Evolutionary conservation across 2,888 invertebrate genomes (phyloP).

Genomic region (Acleris sparsana): DNA sequence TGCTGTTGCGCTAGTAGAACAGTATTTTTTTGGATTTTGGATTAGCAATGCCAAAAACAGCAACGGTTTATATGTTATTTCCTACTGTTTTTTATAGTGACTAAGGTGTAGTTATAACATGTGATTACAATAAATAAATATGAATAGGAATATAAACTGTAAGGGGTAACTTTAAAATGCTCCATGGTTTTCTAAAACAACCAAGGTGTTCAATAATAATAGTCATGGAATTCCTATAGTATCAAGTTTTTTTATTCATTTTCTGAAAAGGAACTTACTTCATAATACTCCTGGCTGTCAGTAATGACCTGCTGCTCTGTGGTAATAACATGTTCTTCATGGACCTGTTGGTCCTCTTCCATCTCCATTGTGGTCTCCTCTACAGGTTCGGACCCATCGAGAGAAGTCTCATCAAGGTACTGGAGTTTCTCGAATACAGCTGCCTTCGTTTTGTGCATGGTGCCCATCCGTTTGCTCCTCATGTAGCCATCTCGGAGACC

Average conservation of each 20-base stretch:
- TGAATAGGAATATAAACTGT: too few species aligned
- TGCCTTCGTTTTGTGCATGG: constrained; percentile 64
- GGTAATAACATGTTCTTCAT: constrained; percentile 42
- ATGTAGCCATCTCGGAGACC: constrained; percentile 81
- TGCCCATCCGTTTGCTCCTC: constrained; percentile 72
- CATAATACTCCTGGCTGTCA: constrained; percentile 77
- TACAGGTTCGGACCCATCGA: constrained; percentile 48
- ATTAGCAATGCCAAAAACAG: too few species aligned
- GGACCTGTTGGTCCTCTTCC: constrained; percentile 36
- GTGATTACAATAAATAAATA: too few species aligned
- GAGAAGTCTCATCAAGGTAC: constrained; percentile 57
- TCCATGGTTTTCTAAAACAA: too few species aligned
- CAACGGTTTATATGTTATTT: too few species aligned
- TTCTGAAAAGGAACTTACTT: constrained; percentile 50
- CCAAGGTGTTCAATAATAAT: too few species aligned
- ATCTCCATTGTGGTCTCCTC: constrained; percentile 34
- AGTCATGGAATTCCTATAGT: too few species aligned
- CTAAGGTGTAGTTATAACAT: too few species aligned
- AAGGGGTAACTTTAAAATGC: too few species aligned
- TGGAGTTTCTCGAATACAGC: constrained; percentile 68
- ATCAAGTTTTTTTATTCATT: neutral
- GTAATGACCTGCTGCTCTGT: constrained; percentile 71
- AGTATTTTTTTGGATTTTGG: too few species aligned
- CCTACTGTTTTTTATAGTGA: too few species aligned
- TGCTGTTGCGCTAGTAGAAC: too few species aligned